phyloP scores from a whole-genome alignment of 2,113 vertebrate genomes.

The Hippocampus comes region DNA sequence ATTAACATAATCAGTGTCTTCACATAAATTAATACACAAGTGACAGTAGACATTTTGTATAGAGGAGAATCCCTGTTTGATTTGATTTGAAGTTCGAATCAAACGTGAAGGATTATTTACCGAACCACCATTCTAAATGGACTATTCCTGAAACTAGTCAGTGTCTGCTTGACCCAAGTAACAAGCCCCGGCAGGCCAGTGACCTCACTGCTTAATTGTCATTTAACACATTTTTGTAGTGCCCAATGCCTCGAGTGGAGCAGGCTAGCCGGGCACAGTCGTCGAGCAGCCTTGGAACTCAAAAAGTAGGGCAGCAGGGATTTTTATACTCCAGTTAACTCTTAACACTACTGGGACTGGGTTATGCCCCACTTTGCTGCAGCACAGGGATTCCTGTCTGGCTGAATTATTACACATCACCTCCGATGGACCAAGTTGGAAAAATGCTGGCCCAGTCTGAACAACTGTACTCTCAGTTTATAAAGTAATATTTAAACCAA shows the following conservation, averaged over 20 bases:
- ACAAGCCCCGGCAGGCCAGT: not conserved
- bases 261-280: constrained; percentile 12
- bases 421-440: constrained; percentile 8
- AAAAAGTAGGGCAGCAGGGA: constrained; percentile 42
- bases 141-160: not conserved
- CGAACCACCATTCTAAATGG: not conserved
- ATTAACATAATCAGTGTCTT: too few relatives aligned
- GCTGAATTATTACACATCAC: constrained; percentile 8
- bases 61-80: not conserved
- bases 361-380: constrained; percentile 39
- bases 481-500: not conserved
- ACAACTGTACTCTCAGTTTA: not conserved
- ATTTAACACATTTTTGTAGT: not conserved
- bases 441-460: not conserved
- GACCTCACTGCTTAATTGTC: not conserved
- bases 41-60: not conserved
- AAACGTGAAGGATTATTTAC: not conserved
- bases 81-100: not conserved
- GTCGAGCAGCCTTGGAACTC: not conserved
- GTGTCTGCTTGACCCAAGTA: not conserved
- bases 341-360: constrained; percentile 15
- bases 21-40: too few relatives aligned
- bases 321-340: constrained; percentile 61
- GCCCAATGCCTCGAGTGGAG: not conserved
- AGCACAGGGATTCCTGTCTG: constrained; percentile 17